Conservation (phyloP, 1,140 invertebrate genomes). For the Papilio dardanus region DNA sequence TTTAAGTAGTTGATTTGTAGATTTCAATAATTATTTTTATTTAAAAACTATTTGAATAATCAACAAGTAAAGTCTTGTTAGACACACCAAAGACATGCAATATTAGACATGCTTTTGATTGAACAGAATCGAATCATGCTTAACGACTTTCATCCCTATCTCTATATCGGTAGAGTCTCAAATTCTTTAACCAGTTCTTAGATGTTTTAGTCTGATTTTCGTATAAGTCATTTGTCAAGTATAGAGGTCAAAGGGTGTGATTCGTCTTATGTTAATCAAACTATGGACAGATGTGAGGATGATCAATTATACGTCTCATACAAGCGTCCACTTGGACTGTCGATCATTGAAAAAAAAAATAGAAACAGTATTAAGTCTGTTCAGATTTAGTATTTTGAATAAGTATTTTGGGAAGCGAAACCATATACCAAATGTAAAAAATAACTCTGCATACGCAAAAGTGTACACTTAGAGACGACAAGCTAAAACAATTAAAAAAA, state of each 20-base stretch:
- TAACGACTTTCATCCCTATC: not conserved
- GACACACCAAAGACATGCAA: not conserved
- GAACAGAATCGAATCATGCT: not conserved
- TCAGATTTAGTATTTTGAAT: not conserved
- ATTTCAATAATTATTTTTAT: not conserved
- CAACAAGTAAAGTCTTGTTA: not conserved
- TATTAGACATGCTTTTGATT: not conserved
- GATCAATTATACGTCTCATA: conserved; percentile 56
- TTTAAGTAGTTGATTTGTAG: too few relatives aligned
- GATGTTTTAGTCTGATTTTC: conserved; percentile 41
- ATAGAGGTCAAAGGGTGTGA: conserved; percentile 59
- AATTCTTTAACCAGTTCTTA: not conserved
- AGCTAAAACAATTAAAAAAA: too few relatives aligned
- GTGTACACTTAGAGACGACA: too few relatives aligned
- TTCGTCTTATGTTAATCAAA: conserved; percentile 64
- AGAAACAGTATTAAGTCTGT: not conserved
- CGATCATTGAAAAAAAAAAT: conserved; percentile 5
- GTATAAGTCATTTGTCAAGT: conserved; percentile 61
- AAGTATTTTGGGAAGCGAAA: not conserved
- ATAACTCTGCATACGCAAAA: too few relatives aligned
- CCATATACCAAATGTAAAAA: too few relatives aligned
- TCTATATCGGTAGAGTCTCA: not conserved
- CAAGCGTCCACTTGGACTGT: not conserved
- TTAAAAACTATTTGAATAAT: not conserved
- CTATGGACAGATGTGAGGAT: conserved; percentile 51